A percentile compares a stretch with the other conserved stretches of the same genome.
phyloP scores from a whole-genome alignment of 2,113 vertebrate genomes.

The Coptodon rendalli region DNA sequence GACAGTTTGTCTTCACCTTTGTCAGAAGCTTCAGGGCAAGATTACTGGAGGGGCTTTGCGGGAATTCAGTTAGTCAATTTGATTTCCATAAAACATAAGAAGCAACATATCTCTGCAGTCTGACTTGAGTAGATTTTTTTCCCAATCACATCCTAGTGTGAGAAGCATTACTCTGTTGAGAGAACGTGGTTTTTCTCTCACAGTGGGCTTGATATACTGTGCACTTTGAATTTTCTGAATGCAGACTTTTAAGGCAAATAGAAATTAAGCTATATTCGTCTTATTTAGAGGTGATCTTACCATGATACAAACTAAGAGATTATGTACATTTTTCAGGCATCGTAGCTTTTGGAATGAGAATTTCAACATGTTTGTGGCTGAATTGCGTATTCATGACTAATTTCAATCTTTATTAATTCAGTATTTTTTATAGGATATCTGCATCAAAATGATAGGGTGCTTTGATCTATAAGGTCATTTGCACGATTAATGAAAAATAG shows the following conservation, averaged over 20 bases:
- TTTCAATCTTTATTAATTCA: neutral
- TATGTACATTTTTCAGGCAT: neutral
- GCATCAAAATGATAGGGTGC: neutral
- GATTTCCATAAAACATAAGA: constrained; percentile 53
- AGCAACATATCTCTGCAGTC: neutral
- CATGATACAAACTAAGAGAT: neutral
- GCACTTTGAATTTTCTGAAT: neutral
- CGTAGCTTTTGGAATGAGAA: neutral
- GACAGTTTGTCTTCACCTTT: constrained; percentile 49
- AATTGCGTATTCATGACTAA: neutral
- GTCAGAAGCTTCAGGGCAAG: constrained; percentile 55
- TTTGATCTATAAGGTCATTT: neutral
- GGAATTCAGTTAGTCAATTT: constrained; percentile 51
- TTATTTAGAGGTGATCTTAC: neutral
- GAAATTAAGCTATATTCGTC: neutral
- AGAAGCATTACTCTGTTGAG: neutral
- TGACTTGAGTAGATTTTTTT: neutral
- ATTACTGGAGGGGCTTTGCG: constrained; percentile 40
- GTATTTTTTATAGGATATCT: neutral
- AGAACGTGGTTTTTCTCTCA: neutral
- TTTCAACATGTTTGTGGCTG: neutral
- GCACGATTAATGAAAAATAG: neutral
- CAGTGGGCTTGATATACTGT: neutral
- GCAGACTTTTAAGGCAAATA: neutral
- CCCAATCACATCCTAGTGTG: neutral